Evolutionary conservation across 1,140 invertebrate species (phyloP).

Genomic region (Zaprionus kolodkinae): DNA sequence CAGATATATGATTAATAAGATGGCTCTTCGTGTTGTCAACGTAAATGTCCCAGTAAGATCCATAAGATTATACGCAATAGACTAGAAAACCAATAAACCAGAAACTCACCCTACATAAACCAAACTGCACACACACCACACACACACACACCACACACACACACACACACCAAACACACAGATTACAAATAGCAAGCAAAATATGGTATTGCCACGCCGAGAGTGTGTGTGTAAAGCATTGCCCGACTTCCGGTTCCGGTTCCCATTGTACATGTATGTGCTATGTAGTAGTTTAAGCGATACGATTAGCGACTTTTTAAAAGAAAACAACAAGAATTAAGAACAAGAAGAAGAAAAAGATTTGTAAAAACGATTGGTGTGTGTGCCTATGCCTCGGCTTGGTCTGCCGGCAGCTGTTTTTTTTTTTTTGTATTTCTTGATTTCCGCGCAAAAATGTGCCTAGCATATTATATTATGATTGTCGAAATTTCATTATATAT

Average conservation of each 20-base stretch:
- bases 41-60: constrained; percentile 12
- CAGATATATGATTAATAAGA: constrained; percentile 6
- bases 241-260: constrained; percentile 20
- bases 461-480: not conserved
- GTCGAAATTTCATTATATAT: not conserved
- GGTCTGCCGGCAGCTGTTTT: not conserved
- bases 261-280: constrained; percentile 11
- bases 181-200: constrained; percentile 22
- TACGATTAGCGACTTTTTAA: constrained; percentile 8
- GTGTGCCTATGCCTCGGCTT: constrained; percentile 6
- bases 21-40: constrained; percentile 24
- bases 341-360: not conserved
- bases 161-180: constrained; percentile 10
- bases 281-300: constrained; percentile 9
- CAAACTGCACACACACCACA: not conserved
- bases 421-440: not conserved
- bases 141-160: not conserved
- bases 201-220: constrained; percentile 22
- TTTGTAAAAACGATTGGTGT: constrained; percentile 14
- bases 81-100: constrained; percentile 2
- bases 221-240: constrained; percentile 24
- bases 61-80: constrained; percentile 28
- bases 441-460: not conserved
- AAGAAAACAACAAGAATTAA: not conserved
- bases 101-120: not conserved